Base-by-base conservation (phyloP, 2,797 vertebrate genomes). In the Esox lucius region DNA sequence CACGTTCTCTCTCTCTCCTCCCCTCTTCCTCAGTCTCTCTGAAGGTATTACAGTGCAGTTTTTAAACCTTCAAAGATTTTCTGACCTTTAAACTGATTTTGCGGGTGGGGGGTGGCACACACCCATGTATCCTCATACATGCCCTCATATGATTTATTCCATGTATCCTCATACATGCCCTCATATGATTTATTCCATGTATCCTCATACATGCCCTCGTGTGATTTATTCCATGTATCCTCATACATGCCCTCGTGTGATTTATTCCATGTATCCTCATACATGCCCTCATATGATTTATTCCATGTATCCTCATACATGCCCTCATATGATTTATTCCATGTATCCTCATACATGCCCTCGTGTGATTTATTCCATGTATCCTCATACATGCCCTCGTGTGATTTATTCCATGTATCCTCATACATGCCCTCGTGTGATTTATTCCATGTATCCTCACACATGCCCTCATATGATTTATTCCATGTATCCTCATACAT, bases 21-120 rank as follows among this genome's bases (percentile, higher is more conserved):
- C 19, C 31, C 17, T 53, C 5, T 70, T n/a, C 13, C 62, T 46
- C 22, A 75, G 48, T 51, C 46, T 31, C 69, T 56, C 51, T 19
- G 51, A 53, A 59, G 39, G 61, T 42, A 51, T 68, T 26, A 35
- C 19, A 75, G 75, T 67, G 49, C 65, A 26, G 2, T 76, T 71
- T 72, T 39, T 48, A 46, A 65, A 51, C 49, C 62, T 68, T 74
- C 73, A 62, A 72, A 67, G 70, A 51, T 69, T 31, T 70, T 28
- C 42, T 75, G 74, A 53, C 66, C 74, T 79, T 75, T 46, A 51
- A 68, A 72, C n/a, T 64, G 75, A 53, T 67, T 46, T 22, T 28
- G 65, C 46, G 56, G 59, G 62, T 39, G 35, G 17, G n/a, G 42
- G 65, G 66, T 35, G 15, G 53, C 66, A 42, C 56, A 42, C 56